Evolutionary conservation across 2,888 invertebrate genomes (phyloP), one percentile per base, ranked within the genome.

Genomic region (Sepioteuthis lessoniana): DNA sequence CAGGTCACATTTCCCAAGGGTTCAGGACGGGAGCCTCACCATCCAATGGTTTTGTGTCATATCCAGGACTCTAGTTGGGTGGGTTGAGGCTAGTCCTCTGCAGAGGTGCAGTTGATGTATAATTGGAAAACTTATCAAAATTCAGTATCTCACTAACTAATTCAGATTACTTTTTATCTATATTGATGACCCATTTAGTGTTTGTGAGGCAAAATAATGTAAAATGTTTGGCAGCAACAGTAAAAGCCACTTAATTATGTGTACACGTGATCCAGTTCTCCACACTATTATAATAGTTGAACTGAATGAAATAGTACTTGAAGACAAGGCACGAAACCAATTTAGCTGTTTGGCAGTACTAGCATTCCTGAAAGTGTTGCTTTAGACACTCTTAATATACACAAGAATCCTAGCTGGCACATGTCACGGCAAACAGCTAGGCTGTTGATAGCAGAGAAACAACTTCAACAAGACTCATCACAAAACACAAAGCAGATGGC

Each of bases 321-420:
- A 76, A 76, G 76, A 35, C 76, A 76, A 76, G n/a, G 35, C 76
- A 76, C 76, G 13, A 76, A 76, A 76, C 76, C 76, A 76, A 76
- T 76, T 76, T 76, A 76, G 76, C n/a, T 76, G 13, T 76, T 60
- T 76, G n/a, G 76, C 19, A 35, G 76, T 35, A 16, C 16, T 76
- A n/a, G n/a, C n/a, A 76, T 76, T 76, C 76, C 76, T 76, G n/a
- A n/a, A 76, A 76, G 76, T 76, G 76, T 76, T 76, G n/a, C 16
- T 16, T 76, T 13, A 76, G n/a, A n/a, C 76, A 76, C 76, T 76
- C 35, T 35, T 4, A 76, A n/a, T n/a, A 76, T n/a, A 76, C n/a
- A n/a, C 31, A 31, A n/a, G 76, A 76, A 76, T 76, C 76, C n/a
- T 76, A 1, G 35, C 76, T 76, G 76, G 76, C 76, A 76, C 16